These are phyloP conservation scores for Hormiphora californensis DNA, from an alignment of 37 sponge, comb jelly and placozoan genomes.

Conservation along the genomic window DNA sequence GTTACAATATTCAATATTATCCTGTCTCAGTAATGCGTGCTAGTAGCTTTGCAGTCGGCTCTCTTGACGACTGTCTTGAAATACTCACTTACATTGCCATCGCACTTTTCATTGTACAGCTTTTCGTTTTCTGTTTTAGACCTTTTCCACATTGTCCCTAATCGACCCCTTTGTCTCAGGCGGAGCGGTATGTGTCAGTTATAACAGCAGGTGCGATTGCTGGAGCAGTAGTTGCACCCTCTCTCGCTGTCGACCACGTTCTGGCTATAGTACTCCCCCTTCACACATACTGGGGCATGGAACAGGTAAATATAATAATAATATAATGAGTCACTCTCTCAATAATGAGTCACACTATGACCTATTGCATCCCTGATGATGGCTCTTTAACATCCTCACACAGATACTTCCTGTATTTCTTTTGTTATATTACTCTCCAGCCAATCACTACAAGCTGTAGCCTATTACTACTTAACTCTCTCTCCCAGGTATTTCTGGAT, in stretches of 20 bases:
- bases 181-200: constrained; percentile 30
- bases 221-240: constrained; percentile 2
- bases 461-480: neutral
- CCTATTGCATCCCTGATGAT: neutral
- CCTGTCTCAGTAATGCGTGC: too few species aligned
- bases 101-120: too few species aligned
- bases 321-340: too few species aligned
- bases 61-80: too few species aligned
- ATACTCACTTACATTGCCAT: too few species aligned
- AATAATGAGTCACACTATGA: neutral
- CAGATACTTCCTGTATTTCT: neutral
- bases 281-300: constrained; percentile 42
- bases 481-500: constrained; percentile 11
- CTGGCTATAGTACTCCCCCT: constrained; percentile 20
- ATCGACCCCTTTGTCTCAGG: too few species aligned
- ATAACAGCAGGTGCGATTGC: constrained; percentile 29
- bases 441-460: neutral
- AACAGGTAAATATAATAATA: neutral
- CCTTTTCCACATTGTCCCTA: too few species aligned
- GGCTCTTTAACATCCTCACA: neutral
- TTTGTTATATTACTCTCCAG: neutral
- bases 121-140: too few species aligned
- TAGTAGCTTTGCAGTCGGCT: too few species aligned
- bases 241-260: constrained; percentile 22
- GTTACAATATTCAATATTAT: too few species aligned